These are phyloP conservation scores for Athrips mouffetella DNA, from an alignment of 2,888 invertebrate genomes.

Conservation along the genomic window DNA sequence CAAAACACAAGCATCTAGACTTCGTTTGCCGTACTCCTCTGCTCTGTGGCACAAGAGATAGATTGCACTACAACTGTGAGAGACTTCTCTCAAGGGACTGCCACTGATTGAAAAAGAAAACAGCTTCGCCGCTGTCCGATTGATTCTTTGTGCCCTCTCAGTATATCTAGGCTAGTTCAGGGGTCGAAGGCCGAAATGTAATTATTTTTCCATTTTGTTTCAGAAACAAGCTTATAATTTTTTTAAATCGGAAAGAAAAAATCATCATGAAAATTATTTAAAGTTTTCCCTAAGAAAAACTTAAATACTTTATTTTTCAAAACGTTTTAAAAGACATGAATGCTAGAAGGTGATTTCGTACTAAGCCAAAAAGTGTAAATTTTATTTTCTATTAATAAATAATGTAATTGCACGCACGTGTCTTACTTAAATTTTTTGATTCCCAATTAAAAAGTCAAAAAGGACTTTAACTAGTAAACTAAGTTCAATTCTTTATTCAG, in stretches of 20 bases:
- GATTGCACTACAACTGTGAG: conserved; percentile 43
- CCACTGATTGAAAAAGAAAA: conserved; percentile 74
- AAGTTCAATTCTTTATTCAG: no score
- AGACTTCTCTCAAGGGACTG: conserved; percentile 52
- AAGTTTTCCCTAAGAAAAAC: no score
- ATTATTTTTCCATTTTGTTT: conserved; percentile 5
- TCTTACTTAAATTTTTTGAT: no score
- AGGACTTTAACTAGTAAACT: no score
- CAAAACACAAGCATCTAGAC: neutral
- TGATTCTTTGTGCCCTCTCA: conserved; percentile 62
- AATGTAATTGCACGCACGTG: no score
- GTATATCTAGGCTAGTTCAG: conserved; percentile 45
- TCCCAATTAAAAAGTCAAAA: no score
- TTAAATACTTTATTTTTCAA: no score
- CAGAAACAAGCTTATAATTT: neutral
- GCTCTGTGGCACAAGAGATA: conserved; percentile 39
- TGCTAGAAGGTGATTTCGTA: no score
- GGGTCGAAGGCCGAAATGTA: neutral
- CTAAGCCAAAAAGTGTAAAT: no score
- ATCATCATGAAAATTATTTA: no score
- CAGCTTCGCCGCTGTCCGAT: conserved; percentile 67
- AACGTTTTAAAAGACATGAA: no score
- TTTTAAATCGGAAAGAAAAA: neutral
- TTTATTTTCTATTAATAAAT: no score
- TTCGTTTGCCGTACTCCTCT: conserved; percentile 18